Evolutionary conservation across 1,140 invertebrate species (phyloP).

Genomic region (Micrasema minimum): DNA sequence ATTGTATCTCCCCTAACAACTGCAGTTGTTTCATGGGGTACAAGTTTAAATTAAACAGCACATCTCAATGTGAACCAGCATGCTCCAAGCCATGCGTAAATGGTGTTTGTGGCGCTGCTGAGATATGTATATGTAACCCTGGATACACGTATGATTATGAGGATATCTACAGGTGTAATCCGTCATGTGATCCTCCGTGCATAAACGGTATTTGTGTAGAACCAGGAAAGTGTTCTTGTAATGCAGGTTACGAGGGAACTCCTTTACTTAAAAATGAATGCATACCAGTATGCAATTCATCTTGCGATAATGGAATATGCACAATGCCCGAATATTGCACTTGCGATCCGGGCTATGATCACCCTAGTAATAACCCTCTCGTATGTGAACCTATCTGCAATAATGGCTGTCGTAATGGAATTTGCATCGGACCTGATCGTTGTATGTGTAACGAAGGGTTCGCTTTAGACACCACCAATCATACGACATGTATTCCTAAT

Average conservation of each 20-base stretch:
- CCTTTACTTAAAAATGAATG: conserved; percentile 57
- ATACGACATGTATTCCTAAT: conserved; percentile 54
- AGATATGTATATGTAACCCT: conserved; percentile 41
- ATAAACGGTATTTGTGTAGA: conserved; percentile 63
- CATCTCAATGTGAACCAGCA: conserved; percentile 58
- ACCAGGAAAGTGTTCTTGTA: conserved; percentile 67
- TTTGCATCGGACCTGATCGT: conserved; percentile 62
- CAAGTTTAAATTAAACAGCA: conserved; percentile 33
- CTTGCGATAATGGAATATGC: conserved; percentile 66
- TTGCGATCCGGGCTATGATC: conserved; percentile 47
- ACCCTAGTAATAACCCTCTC: conserved; percentile 55
- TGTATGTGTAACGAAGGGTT: conserved; percentile 58
- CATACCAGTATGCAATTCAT: conserved; percentile 58
- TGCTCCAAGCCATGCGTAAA: conserved; percentile 61
- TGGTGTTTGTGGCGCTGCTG: conserved; percentile 52
- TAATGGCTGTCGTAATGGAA: conserved; percentile 66
- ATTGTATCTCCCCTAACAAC: conserved; percentile 57
- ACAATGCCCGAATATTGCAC: conserved; percentile 60
- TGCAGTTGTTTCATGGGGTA: conserved; percentile 58
- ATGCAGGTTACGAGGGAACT: conserved; percentile 60
- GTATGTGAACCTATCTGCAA: conserved; percentile 65
- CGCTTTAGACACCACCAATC: not conserved
- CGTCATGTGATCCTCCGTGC: conserved; percentile 35
- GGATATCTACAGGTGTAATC: conserved; percentile 53
- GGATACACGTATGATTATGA: conserved; percentile 39